Base-by-base conservation (phyloP, 2,113 vertebrate species). In the Upupa epops region DNA sequence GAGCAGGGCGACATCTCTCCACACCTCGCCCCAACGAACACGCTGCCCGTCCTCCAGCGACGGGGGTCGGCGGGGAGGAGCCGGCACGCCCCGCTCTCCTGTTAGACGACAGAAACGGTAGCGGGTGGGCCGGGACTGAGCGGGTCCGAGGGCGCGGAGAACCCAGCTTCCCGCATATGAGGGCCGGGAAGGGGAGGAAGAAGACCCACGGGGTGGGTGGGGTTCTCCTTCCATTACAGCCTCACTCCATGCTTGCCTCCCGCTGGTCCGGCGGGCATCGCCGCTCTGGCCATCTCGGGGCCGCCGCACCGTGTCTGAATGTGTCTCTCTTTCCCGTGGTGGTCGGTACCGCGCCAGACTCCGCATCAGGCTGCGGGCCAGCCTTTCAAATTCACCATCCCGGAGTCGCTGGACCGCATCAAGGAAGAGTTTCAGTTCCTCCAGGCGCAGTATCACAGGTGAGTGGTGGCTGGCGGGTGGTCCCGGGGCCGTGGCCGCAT, bases 361-460 rank as follows among this genome's bases (percentile, higher is more conserved):
- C 98, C 98, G 72, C 99, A 98, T 92, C 99, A 99, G 98, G 97
- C 98, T 96, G 98, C 98, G 93, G 98, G 98, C 64, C 99, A 99
- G 97, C 98, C 98, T 81, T 98, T 99, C 97, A 99, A 99, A 97
- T 99, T 99, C 96, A 99, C 99, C 32, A 98, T 99, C 94, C 98
- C 98, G 60, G 99, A 99, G 95, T 99, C 99, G 59, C 97, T 99
- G 96, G 99, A 99, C 91, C 98, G 99, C 86, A 99, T 99, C 96
- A 99, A 99, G 86, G 99, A 99, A 96, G 99, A 99, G 96, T 99
- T 99, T 96, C 98, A 99, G 98, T 99, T 99, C 88, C 97, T 99
- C 36, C 99, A 99, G 94, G 98, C 98, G 19, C 99, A 99, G 97
- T 99, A 99, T 97, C 99, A 99, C 98, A 99, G 99, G 99, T 99